Percentiles rank a stretch among this genome's conserved stretches.
These are phyloP conservation scores for Acropternis orthonyx DNA, from an alignment of 2,797 vertebrate genomes.

Conservation along the genomic window DNA sequence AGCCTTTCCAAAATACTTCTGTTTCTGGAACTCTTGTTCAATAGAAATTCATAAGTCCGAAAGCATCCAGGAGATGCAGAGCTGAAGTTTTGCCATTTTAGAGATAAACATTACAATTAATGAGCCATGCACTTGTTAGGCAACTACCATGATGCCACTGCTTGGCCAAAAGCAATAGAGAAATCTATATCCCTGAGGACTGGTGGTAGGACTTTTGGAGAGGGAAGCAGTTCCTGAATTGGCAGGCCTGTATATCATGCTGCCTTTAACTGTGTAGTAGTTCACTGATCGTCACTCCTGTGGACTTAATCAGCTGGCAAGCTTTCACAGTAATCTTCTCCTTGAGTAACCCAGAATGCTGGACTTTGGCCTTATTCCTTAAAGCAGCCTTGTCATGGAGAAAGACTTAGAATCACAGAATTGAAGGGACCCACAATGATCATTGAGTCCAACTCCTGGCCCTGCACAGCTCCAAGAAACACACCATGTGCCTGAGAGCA, in stretches of 20 bases:
- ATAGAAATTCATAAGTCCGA: neutral
- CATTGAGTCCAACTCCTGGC: accelerated
- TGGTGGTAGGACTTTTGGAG: neutral
- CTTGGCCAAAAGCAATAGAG: neutral
- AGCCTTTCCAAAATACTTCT: neutral
- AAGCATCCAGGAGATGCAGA: neutral
- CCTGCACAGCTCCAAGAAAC: neutral
- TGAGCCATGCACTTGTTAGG: neutral
- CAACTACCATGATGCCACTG: neutral
- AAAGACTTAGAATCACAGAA: neutral
- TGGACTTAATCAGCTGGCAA: neutral
- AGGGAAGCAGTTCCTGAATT: neutral
- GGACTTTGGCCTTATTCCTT: neutral
- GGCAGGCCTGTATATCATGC: neutral
- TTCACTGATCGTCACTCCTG: neutral
- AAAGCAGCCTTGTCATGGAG: neutral
- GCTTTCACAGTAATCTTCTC: neutral
- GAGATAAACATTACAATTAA: neutral
- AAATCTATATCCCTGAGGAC: neutral
- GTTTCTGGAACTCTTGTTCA: neutral
- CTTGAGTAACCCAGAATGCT: neutral
- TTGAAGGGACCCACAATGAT: neutral
- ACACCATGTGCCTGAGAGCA: too few relatives aligned
- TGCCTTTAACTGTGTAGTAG: neutral
- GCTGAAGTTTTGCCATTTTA: neutral